Conservation (phyloP, 2,113 vertebrate genomes). For the Kobus ellipsiprymnus region DNA sequence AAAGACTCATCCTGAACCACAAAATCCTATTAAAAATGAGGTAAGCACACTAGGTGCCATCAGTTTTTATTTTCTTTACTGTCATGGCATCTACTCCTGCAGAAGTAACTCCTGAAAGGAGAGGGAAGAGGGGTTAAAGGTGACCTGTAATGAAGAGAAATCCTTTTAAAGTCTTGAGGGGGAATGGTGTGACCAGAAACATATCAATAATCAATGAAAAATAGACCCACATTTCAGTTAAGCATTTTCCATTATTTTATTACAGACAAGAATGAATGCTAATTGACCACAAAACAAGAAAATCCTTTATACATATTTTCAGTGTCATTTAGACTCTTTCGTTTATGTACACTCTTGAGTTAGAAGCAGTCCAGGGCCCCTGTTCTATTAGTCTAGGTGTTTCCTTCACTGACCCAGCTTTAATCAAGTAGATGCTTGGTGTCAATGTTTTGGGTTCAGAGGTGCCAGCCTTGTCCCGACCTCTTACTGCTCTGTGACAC, state of each 20-base stretch:
- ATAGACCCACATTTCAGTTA: not conserved
- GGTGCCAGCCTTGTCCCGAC: not conserved
- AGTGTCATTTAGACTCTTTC: not conserved
- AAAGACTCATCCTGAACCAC: not conserved
- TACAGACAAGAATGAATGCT: not conserved
- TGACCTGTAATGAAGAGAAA: not conserved
- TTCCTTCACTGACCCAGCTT: not conserved
- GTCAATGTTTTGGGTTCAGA: not conserved
- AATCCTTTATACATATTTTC: not conserved
- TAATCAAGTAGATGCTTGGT: not conserved
- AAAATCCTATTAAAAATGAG: not conserved
- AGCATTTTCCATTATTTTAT: not conserved
- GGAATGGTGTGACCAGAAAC: not conserved
- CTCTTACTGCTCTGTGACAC: not conserved
- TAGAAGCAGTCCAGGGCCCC: not conserved
- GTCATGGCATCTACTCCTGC: not conserved
- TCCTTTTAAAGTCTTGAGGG: not conserved
- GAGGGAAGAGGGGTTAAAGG: not conserved
- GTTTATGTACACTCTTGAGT: not conserved
- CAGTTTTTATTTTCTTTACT: not conserved
- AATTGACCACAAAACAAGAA: not conserved
- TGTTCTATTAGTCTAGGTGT: not conserved
- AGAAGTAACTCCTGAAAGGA: not conserved
- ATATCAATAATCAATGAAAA: not conserved
- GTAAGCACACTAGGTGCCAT: not conserved